Percentiles rank a stretch among this genome's conserved stretches.
Conservation (phyloP, 2,888 invertebrate species). For the Melanostoma scalare region DNA sequence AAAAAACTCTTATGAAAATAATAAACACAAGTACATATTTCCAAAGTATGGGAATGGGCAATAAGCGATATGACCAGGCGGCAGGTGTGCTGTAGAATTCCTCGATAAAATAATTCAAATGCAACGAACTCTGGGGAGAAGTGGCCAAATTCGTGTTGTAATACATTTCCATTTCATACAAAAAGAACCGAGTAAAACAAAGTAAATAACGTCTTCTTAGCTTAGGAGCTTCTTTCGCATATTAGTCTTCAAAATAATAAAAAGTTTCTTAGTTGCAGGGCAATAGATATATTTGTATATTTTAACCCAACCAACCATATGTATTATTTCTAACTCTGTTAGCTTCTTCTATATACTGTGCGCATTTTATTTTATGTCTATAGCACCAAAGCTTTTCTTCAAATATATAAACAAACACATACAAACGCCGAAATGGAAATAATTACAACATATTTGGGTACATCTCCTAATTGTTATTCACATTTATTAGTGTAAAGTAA, state of each 20-base stretch:
- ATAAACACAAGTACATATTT: constrained; percentile 46
- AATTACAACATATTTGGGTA: constrained; percentile 82
- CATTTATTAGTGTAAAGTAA: constrained; percentile 41
- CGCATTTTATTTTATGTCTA: constrained; percentile 70
- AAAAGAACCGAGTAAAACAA: constrained; percentile 46
- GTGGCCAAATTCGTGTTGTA: constrained; percentile 82
- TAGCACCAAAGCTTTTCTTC: constrained; percentile 58
- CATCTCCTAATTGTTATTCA: constrained; percentile 79
- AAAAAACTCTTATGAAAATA: constrained; percentile 33
- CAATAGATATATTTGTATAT: constrained; percentile 22
- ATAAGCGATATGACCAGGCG: constrained; percentile 88
- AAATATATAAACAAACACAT: constrained; percentile 41
- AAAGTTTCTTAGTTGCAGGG: constrained; percentile 47
- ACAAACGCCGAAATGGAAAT: constrained; percentile 79
- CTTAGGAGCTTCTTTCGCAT: constrained; percentile 65
- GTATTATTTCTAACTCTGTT: constrained; percentile 21
- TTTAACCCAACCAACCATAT: constrained; percentile 12
- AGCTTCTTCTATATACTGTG: constrained; percentile 76
- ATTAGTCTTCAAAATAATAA: constrained; percentile 30
- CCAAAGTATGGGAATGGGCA: constrained; percentile 85
- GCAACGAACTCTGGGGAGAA: constrained; percentile 82
- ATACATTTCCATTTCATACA: constrained; percentile 80
- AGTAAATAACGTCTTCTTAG: constrained; percentile 36
- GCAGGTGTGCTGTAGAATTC: constrained; percentile 84
- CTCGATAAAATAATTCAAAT: constrained; percentile 81